Percentiles rank a stretch among this genome's conserved stretches.
Evolutionary conservation across 2,888 invertebrate species (phyloP).

Genomic region (Epinotia demarniana): DNA sequence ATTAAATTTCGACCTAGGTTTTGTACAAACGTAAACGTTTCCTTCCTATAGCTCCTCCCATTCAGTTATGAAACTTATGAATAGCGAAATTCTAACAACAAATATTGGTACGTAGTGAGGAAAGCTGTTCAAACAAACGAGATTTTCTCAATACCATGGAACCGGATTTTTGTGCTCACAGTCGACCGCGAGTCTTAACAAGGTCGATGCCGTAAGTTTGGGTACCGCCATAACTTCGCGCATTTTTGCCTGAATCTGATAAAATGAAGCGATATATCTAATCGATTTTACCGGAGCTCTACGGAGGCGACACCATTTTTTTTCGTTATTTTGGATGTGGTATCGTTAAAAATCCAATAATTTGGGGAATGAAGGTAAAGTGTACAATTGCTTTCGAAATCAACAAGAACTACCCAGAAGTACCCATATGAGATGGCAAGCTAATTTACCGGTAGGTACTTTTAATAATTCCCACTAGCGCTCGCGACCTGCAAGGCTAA

Average conservation of each 20-base stretch:
- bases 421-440: background rate
- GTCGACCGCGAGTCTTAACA: constrained; percentile 58
- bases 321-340: constrained; percentile 5
- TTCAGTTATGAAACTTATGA: background rate
- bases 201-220: constrained; percentile 64
- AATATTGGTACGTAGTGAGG: constrained; percentile 56
- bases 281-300: constrained; percentile 13
- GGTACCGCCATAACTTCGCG: constrained; percentile 41
- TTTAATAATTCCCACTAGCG: constrained; percentile 29
- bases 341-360: constrained; percentile 18
- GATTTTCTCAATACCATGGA: constrained; percentile 52
- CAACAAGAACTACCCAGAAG: background rate
- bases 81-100: constrained; percentile 43
- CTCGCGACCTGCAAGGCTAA: constrained; percentile 28
- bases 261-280: constrained; percentile 28
- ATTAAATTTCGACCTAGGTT: too few species aligned
- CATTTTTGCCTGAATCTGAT: constrained; percentile 38
- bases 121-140: constrained; percentile 74
- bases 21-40: too few species aligned
- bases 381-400: background rate
- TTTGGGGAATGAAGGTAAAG: background rate
- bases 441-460: background rate
- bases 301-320: constrained; percentile 8
- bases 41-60: background rate
- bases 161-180: constrained; percentile 71